Base-by-base conservation (phyloP, 2,888 invertebrate genomes). In the Agrotis clavis region DNA sequence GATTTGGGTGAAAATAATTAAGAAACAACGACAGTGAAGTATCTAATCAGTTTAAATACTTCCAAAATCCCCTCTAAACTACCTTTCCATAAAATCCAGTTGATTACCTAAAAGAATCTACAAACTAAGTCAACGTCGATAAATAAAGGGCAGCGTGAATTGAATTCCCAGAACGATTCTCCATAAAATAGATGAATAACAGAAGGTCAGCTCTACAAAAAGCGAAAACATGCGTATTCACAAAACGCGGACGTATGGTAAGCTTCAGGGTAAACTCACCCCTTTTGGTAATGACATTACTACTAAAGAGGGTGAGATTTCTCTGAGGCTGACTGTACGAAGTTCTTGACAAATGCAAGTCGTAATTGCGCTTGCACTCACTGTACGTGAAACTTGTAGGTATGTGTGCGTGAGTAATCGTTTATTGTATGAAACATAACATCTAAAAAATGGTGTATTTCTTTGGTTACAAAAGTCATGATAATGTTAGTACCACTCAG, bases 121-220 rank as follows among this genome's bases (percentile, higher is more conserved):
- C 81, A 80, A 83, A 81, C 79, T 82, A 73, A 84, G 61, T 78
- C 71, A 76, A 30, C 71, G 79, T 74, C 73, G 67, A 71, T 78
- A 82, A 83, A 81, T 86, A 87, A 85, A 79, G 81, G 79, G 65
- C 72, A 53, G 77, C 72, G 72, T 81, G 81, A 86, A 89, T 87
- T 84, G 74, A 85, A 79, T 75, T 54, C 67, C 73, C 63, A 54
- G 41, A 65, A 71, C 4, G 54, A 41, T 48, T 30, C 19, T 4
- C 41, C 25, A 72, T 6, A 30, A 13, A 16, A n/a, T 6, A 21
- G 9, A 30, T 4, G 18, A 0, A 0, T 11, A 41, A 41, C 47
- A 71, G 63, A 71, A 64, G 54, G 18, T 25, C 16, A 0, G 0
- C 9, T 66, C 16, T 18, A 11, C 18, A 19, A 53, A 4, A 18